Evolutionary conservation across 2,113 vertebrate genomes (phyloP).

Genomic region (Colinus virginianus): DNA sequence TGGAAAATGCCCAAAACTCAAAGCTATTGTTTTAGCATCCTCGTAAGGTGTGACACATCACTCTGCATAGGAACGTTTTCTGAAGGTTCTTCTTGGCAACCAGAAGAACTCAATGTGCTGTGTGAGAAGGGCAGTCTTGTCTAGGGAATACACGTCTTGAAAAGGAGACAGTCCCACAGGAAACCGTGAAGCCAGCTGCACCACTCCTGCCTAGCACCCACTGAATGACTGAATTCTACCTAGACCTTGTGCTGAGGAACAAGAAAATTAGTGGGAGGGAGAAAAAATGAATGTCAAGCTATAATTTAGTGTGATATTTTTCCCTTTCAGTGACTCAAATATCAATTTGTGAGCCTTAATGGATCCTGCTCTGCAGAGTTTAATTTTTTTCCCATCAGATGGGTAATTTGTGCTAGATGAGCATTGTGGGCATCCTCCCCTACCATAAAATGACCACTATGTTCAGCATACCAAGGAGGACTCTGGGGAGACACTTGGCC

Average conservation of each 20-base stretch:
- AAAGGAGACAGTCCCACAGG: background rate
- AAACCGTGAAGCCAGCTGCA: accelerated
- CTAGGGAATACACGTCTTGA: background rate
- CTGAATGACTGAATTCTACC: background rate
- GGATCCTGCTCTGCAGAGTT: background rate
- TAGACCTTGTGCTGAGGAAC: background rate
- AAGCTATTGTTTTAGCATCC: background rate
- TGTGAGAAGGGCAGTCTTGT: background rate
- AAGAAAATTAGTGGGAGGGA: background rate
- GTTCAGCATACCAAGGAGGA: background rate
- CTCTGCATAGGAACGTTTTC: background rate
- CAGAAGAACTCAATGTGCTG: background rate
- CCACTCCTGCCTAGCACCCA: background rate
- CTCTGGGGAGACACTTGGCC: background rate
- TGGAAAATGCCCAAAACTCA: background rate
- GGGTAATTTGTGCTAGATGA: background rate
- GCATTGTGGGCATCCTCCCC: background rate
- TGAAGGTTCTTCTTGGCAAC: background rate
- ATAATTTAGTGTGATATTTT: background rate
- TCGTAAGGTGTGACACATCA: background rate
- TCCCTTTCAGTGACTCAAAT: background rate
- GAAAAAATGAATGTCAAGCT: background rate
- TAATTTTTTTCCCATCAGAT: background rate
- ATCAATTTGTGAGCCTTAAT: background rate
- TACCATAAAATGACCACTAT: accelerated